Evolutionary conservation across 2,888 invertebrate genomes (phyloP).

Genomic region (Merodon equestris): DNA sequence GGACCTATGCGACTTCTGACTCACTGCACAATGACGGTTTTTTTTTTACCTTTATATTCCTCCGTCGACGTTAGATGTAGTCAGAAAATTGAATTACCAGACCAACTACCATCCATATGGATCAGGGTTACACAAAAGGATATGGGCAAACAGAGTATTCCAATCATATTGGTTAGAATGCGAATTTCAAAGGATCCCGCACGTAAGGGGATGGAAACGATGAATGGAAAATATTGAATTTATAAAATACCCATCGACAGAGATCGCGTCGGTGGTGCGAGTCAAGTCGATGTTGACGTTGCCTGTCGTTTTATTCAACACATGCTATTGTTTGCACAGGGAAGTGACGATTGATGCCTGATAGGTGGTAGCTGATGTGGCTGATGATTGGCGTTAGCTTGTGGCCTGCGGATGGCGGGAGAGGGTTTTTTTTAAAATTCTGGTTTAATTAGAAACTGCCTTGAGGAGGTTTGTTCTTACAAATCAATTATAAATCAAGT

Average conservation of each 20-base stretch:
- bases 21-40: constrained; percentile 1
- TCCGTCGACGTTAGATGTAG: no score
- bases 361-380: constrained; percentile 1
- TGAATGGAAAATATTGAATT: constrained; percentile 43
- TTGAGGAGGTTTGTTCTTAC: no score
- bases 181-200: neutral
- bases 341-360: constrained; percentile 23
- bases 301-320: constrained; percentile 7
- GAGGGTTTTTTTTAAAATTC: no score
- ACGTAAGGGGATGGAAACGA: constrained; percentile 6
- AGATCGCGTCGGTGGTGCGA: no score
- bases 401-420: no score
- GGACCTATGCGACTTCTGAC: constrained; percentile 12
- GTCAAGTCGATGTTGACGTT: no score
- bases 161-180: no score
- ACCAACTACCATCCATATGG: constrained; percentile 32
- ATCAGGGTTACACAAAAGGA: constrained; percentile 40
- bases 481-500: no score
- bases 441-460: no score
- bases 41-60: no score
- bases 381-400: no score
- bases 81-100: constrained; percentile 1
- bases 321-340: constrained; percentile 36
- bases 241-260: constrained; percentile 62
- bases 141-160: no score